Percentiles rank a stretch among this genome's conserved stretches.
phyloP scores from a whole-genome alignment of 2,888 invertebrate species.

The Anthrax anthrax region DNA sequence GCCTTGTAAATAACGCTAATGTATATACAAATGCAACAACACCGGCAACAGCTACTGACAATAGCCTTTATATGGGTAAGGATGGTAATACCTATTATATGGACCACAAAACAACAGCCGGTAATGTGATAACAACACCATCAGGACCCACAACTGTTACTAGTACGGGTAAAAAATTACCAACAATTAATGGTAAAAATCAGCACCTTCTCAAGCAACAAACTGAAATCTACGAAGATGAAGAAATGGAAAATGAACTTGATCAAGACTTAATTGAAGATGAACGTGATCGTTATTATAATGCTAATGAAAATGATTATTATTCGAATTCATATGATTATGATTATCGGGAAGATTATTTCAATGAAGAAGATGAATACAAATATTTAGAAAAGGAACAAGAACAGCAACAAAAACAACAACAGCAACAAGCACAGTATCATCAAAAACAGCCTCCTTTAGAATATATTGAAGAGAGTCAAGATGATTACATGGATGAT shows the following conservation, averaged over 20 bases:
- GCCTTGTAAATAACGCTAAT: not conserved
- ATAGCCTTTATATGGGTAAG: conserved; percentile 16
- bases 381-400: conserved; percentile 31
- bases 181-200: conserved; percentile 26
- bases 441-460: conserved; percentile 17
- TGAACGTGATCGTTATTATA: conserved; percentile 18
- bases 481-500: conserved; percentile 26
- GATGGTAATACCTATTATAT: not conserved
- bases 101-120: not conserved
- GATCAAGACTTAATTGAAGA: conserved; percentile 23
- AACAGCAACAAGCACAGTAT: conserved; percentile 10
- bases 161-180: conserved; percentile 25
- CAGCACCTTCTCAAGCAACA: conserved; percentile 29
- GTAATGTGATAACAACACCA: conserved; percentile 1
- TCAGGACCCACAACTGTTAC: conserved; percentile 1
- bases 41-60: conserved; percentile 15
- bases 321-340: conserved; percentile 21
- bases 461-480: conserved; percentile 21
- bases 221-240: conserved; percentile 28
- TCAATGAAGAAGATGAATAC: conserved; percentile 34
- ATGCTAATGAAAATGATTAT: conserved; percentile 18
- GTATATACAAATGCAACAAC: not conserved
- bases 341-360: conserved; percentile 33
- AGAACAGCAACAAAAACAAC: conserved; percentile 11
- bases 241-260: conserved; percentile 15